phyloP scores from a whole-genome alignment of 2,888 invertebrate species.

The Andrena bicolor region DNA sequence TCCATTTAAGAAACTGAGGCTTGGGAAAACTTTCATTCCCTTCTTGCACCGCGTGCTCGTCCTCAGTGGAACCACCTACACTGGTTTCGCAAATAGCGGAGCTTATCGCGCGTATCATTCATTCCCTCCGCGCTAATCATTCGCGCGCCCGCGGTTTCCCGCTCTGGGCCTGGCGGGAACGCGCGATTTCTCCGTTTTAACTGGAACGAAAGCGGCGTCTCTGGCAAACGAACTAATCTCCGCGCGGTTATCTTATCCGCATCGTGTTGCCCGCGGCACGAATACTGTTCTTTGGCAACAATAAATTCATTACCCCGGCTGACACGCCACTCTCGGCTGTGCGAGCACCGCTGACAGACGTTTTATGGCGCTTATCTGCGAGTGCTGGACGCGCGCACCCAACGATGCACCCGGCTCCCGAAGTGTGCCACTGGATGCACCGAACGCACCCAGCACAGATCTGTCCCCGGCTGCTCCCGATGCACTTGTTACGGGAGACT shows the following conservation, averaged over 20 bases:
- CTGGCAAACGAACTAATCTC: constrained; percentile 50
- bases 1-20: no score
- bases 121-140: constrained; percentile 8
- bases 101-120: not conserved
- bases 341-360: constrained; percentile 50
- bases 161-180: not conserved
- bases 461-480: not conserved
- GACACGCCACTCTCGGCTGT: constrained; percentile 33
- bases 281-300: constrained; percentile 46
- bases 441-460: constrained; percentile 5
- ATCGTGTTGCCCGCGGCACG: constrained; percentile 43
- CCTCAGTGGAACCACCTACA: not conserved
- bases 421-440: constrained; percentile 40
- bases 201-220: constrained; percentile 18
- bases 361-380: constrained; percentile 59
- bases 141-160: not conserved
- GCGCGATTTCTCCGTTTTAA: not conserved
- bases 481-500: not conserved
- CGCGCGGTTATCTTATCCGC: constrained; percentile 57
- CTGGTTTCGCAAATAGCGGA: not conserved
- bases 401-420: constrained; percentile 20
- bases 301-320: constrained; percentile 62
- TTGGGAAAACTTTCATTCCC: no score
- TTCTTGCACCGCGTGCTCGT: not conserved
- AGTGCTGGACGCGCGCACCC: constrained; percentile 9